Base-by-base conservation (phyloP, 1,140 invertebrate species). In the Drosophila bocki region DNA sequence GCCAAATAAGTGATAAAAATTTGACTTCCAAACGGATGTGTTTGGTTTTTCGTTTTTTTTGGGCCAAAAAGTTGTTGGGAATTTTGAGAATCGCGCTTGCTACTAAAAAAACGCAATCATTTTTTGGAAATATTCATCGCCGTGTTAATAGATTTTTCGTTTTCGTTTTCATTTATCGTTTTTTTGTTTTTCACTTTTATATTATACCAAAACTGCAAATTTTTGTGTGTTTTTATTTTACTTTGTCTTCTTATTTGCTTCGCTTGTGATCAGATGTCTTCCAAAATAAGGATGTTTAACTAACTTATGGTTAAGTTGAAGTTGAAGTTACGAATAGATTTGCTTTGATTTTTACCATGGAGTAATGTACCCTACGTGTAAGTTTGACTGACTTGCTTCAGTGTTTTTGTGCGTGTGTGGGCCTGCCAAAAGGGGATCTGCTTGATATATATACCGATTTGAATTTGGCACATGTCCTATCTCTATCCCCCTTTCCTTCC, bases 1-100 rank as follows among this genome's bases (percentile, higher is more conserved):
- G 75, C 91, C 86, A 92, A 92, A 92, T 92, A 92, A 92, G 91
- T 92, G 91, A 92, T 92, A 92, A 92, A 92, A 92, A 91, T 81
- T 74, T 74, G 69, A 72, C 62, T 78, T 86, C 65, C 74, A 74
- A 81, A 91, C 78, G 71, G 75, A 74, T 17, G 29, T 51, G 26
- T 33, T 64, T 65, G 39, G 60, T 48, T 17, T 58, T 64, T 70
- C 29, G 33, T 41, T 50, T 77, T 74, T 48, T 48, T 48, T 22
- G 50, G 71, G 50, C 80, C 64, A 58, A 83, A 83, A 87, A 80
- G 48, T 50, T 70, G 11, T 70, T 78, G 42, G 48, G 32, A 91
- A 91, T 91, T 91, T 91, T 80, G 84, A 81, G 65, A 90, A 90
- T 90, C 85, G 85, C 85, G 85, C 88, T 90, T 82, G 85, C 85